phyloP scores from a whole-genome alignment of 2,797 vertebrate species.

The Halcyon smyrnensis region DNA sequence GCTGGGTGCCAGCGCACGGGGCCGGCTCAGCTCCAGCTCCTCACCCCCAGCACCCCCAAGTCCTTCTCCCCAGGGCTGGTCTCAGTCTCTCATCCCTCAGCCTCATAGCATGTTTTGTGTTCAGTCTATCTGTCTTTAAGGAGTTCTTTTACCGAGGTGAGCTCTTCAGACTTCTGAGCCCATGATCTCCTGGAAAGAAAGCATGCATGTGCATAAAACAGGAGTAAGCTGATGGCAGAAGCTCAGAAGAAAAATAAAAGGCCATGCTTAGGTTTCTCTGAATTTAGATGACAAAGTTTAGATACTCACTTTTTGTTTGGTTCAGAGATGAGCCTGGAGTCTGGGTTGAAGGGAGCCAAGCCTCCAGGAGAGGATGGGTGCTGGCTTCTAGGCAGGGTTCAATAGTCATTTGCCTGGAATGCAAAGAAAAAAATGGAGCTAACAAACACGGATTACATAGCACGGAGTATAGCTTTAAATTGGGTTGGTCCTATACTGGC shows the following conservation, averaged over 20 bases:
- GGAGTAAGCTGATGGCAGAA: background rate
- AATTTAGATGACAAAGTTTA: background rate
- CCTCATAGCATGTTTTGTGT: background rate
- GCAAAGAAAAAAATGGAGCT: background rate
- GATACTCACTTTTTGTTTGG: background rate
- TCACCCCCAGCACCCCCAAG: background rate
- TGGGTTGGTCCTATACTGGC: background rate
- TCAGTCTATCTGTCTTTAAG: background rate
- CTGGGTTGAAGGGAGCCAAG: background rate
- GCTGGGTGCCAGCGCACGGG: too few relatives aligned
- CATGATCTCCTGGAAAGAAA: background rate
- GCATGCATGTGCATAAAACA: background rate
- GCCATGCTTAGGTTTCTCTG: background rate
- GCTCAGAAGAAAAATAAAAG: background rate
- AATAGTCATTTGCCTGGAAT: background rate
- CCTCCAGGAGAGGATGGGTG: background rate
- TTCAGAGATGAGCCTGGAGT: background rate
- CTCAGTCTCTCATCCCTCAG: background rate
- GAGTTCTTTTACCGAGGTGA: background rate
- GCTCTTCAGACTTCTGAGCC: background rate
- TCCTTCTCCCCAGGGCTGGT: background rate
- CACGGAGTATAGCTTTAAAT: background rate
- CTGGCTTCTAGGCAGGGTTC: background rate
- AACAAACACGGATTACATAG: background rate
- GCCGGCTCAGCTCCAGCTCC: background rate